Base-by-base conservation (phyloP, 1,140 invertebrate genomes). In the Cyclargus thomasi region DNA sequence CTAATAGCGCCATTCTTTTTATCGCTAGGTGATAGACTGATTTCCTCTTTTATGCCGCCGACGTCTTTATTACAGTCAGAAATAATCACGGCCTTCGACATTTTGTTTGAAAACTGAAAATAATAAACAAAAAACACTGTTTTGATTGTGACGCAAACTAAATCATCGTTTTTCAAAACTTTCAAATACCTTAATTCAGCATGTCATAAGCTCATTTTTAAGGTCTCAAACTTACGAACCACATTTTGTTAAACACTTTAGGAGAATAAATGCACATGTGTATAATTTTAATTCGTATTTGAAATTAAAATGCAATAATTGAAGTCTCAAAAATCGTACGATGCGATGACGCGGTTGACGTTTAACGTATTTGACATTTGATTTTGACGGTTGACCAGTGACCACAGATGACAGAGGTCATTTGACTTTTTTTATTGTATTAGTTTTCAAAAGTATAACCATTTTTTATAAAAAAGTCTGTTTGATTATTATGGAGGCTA, bases 71-170 rank as follows among this genome's bases (percentile, higher is more conserved):
- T 83, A 72, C 82, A 81, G 68, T 85, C 86, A n/a, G 87, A 84
- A 69, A 90, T 85, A 55, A 83, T 66, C 29, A 86, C 82, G 73
- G 85, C 78, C 76, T 90, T 90, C 73, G 88, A 89, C 88, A 90
- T 90, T 72, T 82, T 76, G 73, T 70, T 72, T 76, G 68, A 39
- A 65, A 71, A 68, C 81, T 86, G 82, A 82, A 88, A 87, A 87
- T 80, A 67, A 77, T 86, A 88, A 88, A 90, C 83, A 90, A 82
- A 85, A 82, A 81, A 80, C 66, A 73, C 69, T 81, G 80, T 87
- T 85, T 85, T 89, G 84, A 86, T 86, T 86, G 78, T 88, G 86
- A 88, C 85, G 86, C 85, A 88, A 78, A 81, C 72, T 20, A 67
- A 69, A 71, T 16, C 67, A 75, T 70, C 81, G 76, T 84, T 83